These are phyloP conservation scores for Aegithalos caudatus DNA, from an alignment of 2,113 vertebrate genomes.

Conservation along the genomic window DNA sequence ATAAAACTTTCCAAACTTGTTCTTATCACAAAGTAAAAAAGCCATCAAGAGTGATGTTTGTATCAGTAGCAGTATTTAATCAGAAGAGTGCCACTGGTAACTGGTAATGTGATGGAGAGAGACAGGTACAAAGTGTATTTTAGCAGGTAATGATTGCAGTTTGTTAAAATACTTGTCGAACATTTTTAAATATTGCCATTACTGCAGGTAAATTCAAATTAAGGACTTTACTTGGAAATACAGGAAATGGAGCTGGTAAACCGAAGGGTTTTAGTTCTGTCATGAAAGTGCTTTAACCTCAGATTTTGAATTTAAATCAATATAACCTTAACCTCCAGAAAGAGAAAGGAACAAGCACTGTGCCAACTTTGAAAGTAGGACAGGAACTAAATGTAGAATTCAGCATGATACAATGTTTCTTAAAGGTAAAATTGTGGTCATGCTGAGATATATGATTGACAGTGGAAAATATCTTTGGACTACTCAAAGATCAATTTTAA, in stretches of 20 bases:
- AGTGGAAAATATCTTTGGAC: conserved; percentile 28
- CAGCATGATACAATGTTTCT: conserved; percentile 9
- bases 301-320: conserved; percentile 41
- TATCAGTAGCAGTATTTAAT: neutral
- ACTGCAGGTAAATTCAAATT: neutral
- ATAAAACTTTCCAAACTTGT: neutral
- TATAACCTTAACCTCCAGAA: conserved; percentile 49
- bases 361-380: conserved; percentile 45
- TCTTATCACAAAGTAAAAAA: neutral
- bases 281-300: neutral
- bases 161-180: neutral
- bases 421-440: conserved; percentile 46
- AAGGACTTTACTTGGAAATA: neutral
- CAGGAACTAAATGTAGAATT: conserved; percentile 58
- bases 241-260: neutral
- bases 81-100: neutral
- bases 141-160: neutral
- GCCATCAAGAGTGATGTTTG: neutral
- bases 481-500: conserved; percentile 56
- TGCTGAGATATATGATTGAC: conserved; percentile 48
- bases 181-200: neutral
- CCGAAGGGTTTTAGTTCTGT: neutral
- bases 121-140: neutral
- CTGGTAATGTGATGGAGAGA: neutral
- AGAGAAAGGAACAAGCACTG: conserved; percentile 20